These are phyloP conservation scores for Luidia sarsii DNA, from an alignment of 53 echinoderm and acorn worm species.

Conservation along the genomic window DNA sequence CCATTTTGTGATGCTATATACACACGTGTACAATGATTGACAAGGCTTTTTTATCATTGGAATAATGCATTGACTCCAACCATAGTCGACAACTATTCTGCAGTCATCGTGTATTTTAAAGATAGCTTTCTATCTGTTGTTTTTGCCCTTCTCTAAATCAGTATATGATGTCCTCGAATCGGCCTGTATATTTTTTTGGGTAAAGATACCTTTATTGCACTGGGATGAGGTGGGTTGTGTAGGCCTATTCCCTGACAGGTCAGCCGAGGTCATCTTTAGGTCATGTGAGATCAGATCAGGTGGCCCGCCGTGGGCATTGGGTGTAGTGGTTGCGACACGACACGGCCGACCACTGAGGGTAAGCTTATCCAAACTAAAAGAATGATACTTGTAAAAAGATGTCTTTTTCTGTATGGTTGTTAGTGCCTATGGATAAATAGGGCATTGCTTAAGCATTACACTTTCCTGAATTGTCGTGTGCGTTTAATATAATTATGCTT, in stretches of 20 bases:
- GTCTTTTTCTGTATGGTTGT: neutral
- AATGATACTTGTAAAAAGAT: neutral
- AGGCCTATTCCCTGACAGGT: slow-evolving; percentile 31
- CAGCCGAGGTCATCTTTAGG: slow-evolving; percentile 18
- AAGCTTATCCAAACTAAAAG: slow-evolving; percentile 10
- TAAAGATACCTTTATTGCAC: too few relatives aligned
- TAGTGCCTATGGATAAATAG: neutral
- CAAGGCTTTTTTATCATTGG: slow-evolving; percentile 2
- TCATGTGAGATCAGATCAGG: slow-evolving; percentile 21
- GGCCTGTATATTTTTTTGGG: too few relatives aligned
- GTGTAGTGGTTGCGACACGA: neutral
- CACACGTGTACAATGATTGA: slow-evolving; percentile 1
- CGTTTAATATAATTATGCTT: too few relatives aligned
- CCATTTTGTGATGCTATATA: slow-evolving; percentile 40
- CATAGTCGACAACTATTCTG: too few relatives aligned
- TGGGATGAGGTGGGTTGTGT: neutral
- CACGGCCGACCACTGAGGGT: slow-evolving; percentile 1
- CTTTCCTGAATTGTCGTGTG: too few relatives aligned
- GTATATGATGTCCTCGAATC: too few relatives aligned
- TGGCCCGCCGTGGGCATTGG: slow-evolving; percentile 23
- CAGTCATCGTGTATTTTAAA: too few relatives aligned
- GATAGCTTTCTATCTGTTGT: too few relatives aligned
- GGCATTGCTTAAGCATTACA: too few relatives aligned
- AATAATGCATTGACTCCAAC: too few relatives aligned
- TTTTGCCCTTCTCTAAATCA: too few relatives aligned